Evolutionary conservation across 2,888 invertebrate genomes (phyloP), one percentile per base, ranked within the genome.

Genomic region (Nemapogon koenigi): DNA sequence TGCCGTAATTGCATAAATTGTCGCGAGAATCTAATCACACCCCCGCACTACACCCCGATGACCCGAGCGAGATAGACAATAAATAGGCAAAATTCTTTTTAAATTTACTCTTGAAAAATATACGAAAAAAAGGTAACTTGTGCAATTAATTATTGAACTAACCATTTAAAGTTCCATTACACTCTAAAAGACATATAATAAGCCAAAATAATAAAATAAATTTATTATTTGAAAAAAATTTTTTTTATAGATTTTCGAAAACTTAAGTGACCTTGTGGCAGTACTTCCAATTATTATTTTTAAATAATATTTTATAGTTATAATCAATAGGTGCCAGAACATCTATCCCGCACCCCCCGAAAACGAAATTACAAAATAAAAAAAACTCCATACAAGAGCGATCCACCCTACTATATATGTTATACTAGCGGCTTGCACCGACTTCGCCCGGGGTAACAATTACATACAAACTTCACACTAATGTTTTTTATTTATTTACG

Each of bases 381-480:
- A 16, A 31, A 31, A 31, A n/a, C 16, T n/a, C 16, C 31, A 31
- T 31, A 31, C 31, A n/a, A 31, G 6, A 8, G 31, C 31, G 31
- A 14, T 31, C 31, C 31, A 31, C 31, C 31, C 16, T 31, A 31
- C 4, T 31, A 8, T n/a, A 16, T 31, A 31, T 28, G 6, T 7
- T 7, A 22, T 7, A 22, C 22, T 7, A 22, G 22, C n/a, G n/a
- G n/a, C n/a, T n/a, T n/a, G n/a, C n/a, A n/a, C n/a, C n/a, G n/a
- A n/a, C n/a, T n/a, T n/a, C n/a, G n/a, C n/a, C n/a, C n/a, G n/a
- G n/a, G n/a, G n/a, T n/a, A n/a, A n/a, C n/a, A n/a, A n/a, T n/a
- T n/a, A n/a, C n/a, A n/a, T n/a, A n/a, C n/a, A n/a, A n/a, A n/a
- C n/a, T n/a, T n/a, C n/a, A n/a, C n/a, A n/a, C n/a, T n/a, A n/a